Base-by-base conservation (phyloP, 1,140 invertebrate genomes). In the Ericerus pela region DNA sequence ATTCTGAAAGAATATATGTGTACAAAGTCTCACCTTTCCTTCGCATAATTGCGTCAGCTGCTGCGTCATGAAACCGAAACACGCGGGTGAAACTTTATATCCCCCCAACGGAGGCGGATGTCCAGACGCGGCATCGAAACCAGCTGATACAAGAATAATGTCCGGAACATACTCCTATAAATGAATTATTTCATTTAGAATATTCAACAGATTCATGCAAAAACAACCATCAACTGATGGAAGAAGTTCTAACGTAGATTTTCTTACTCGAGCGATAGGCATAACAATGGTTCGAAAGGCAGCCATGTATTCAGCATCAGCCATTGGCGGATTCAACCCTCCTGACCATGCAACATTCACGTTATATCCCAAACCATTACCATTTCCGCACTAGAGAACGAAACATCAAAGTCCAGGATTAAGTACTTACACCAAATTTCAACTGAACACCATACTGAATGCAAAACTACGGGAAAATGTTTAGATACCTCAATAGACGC, bases 311-410 rank as follows among this genome's bases (percentile, higher is more conserved):
- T 99, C 95, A 4, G 95, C 90, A 74, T 99, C 96, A 8, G 86
- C 88, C 72, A 98, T 85, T 12, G 94, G 88, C 28, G 92, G 91
- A 68, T 82, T 83, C 20, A 95, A 67, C 12, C 85, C 84, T 16
- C 92, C 92, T 18, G 85, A 88, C 89, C 94, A 99, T 0, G 94
- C 85, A 51, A 99, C 81, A 72, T 99, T 99, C 2, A 99, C 89
- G 69, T 93, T 98, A 72, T 82, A 96, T 29, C 96, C 96, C 24
- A 91, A 70, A n/a, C 93, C 96, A 62, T 85, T 78, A 47, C 85
- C 90, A 20, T 79, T 74, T 24, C 96, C 96, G 75, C 91, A 85
- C 78, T 79, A 52, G 37, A 70, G 62, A 60, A 59, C 14, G 58
- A 54, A 57, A 51, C 41, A 24, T 5, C 41, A 47, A 47, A 41